phyloP scores from a whole-genome alignment of 2,888 invertebrate genomes.

The Drosophila suboccidentalis region DNA sequence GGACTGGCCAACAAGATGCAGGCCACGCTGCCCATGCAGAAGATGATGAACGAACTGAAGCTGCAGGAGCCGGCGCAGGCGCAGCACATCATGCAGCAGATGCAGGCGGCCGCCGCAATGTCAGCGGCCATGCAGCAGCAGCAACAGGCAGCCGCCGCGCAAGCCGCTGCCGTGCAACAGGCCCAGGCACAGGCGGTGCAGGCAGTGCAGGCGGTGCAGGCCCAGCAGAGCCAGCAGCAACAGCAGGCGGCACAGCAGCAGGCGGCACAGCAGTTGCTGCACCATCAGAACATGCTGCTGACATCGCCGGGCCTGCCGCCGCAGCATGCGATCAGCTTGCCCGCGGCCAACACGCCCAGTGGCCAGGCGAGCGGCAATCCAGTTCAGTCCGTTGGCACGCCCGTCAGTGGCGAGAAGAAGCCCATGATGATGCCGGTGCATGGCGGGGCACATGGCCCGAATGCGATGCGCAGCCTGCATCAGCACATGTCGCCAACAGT shows the following conservation, averaged over 20 bases:
- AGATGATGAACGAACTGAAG: constrained; percentile 92
- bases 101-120: constrained; percentile 86
- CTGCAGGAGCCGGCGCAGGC: constrained; percentile 89
- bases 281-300: constrained; percentile 88
- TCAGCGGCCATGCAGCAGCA: constrained; percentile 85
- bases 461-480: constrained; percentile 90
- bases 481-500: constrained; percentile 97
- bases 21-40: constrained; percentile 89
- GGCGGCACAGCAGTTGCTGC: constrained; percentile 71
- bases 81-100: constrained; percentile 88
- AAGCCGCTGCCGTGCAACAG: constrained; percentile 59
- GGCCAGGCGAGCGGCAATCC: constrained; percentile 44
- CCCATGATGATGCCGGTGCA: constrained; percentile 88
- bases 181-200: constrained; percentile 82
- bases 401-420: constrained; percentile 84
- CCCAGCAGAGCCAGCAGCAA: constrained; percentile 79
- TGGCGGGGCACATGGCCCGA: constrained; percentile 89
- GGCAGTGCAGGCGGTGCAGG: constrained; percentile 13
- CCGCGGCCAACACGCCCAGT: constrained; percentile 86
- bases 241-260: constrained; percentile 64
- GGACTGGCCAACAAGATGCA: constrained; percentile 90
- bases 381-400: constrained; percentile 6
- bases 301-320: constrained; percentile 92
- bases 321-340: constrained; percentile 90
- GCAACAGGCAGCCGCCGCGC: constrained; percentile 60